A percentile compares a stretch with the other conserved stretches of the same genome.
phyloP scores from a whole-genome alignment of 2,797 vertebrate genomes.

The Chloroceryle inda region DNA sequence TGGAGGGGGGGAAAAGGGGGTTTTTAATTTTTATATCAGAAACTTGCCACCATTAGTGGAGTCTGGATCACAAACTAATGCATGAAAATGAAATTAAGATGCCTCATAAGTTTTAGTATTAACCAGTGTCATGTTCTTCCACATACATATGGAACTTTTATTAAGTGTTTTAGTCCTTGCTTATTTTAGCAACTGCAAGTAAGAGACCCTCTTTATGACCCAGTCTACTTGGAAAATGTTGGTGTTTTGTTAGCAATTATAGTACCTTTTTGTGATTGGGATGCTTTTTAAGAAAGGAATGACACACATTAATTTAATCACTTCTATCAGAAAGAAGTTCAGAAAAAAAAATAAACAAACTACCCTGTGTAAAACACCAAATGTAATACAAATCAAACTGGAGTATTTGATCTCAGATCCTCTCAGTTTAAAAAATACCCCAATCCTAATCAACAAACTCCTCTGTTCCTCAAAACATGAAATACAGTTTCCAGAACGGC shows the following conservation, averaged over 20 bases:
- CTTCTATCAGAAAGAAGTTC: background rate
- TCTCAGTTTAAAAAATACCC: background rate
- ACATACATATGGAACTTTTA: background rate
- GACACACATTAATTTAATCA: background rate
- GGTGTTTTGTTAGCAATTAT: background rate
- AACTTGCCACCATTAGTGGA: background rate
- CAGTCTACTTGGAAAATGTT: background rate
- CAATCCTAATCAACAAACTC: background rate
- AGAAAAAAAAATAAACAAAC: background rate
- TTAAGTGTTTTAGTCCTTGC: background rate
- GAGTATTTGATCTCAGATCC: background rate
- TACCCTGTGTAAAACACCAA: background rate
- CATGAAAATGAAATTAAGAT: background rate
- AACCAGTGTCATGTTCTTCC: rapidly evolving
- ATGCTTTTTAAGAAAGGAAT: background rate
- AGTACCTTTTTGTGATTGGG: background rate
- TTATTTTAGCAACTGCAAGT: background rate
- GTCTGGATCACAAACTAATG: background rate
- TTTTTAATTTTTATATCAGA: background rate
- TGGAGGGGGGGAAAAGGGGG: background rate
- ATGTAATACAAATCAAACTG: background rate
- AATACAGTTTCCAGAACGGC: background rate
- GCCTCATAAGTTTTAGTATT: background rate
- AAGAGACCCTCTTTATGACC: background rate
- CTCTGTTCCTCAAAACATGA: background rate